phyloP scores from a whole-genome alignment of 1,140 invertebrate genomes.

The Euwallacea similis region DNA sequence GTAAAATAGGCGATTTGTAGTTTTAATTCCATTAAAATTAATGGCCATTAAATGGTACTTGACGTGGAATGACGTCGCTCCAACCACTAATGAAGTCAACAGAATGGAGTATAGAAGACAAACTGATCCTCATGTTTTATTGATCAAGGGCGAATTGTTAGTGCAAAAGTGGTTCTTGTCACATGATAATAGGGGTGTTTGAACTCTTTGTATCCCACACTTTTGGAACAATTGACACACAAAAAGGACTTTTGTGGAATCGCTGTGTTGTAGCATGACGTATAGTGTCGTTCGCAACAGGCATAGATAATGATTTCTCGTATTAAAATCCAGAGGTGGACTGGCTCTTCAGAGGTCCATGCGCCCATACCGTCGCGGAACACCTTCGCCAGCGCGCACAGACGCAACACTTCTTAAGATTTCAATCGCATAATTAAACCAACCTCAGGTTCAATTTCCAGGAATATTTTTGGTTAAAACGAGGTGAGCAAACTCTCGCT shows the following conservation, averaged over 20 bases:
- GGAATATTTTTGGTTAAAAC: not conserved
- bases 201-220: conserved; percentile 18
- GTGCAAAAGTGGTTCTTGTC: too few relatives aligned
- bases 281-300: conserved; percentile 9
- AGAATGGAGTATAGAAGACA: too few relatives aligned
- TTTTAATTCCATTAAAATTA: too few relatives aligned
- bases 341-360: too few relatives aligned
- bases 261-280: not conserved
- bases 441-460: not conserved
- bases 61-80: too few relatives aligned
- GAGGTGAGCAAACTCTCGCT: not conserved
- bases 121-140: too few relatives aligned
- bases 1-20: too few relatives aligned
- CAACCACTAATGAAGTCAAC: too few relatives aligned
- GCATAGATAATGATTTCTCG: conserved; percentile 19
- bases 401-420: not conserved
- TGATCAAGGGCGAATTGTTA: too few relatives aligned
- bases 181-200: not conserved
- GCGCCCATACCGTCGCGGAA: not conserved
- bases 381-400: not conserved
- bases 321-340: not conserved
- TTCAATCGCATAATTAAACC: not conserved
- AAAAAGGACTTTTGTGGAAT: not conserved
- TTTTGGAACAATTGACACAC: conserved; percentile 11
- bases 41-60: too few relatives aligned